Conservation (phyloP, 2,888 invertebrate genomes). For the Drosophila emarginata region DNA sequence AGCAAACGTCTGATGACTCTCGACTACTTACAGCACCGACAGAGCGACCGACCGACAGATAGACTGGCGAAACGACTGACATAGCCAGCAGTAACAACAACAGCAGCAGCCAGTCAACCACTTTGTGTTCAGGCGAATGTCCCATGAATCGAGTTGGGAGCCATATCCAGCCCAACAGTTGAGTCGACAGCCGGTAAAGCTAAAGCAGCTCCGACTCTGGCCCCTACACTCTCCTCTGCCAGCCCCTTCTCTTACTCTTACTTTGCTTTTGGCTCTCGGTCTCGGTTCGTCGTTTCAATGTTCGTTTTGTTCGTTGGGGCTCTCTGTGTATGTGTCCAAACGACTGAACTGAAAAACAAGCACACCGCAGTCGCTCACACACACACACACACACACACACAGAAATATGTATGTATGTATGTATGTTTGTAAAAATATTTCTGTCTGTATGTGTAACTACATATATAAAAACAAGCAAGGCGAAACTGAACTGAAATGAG, state of each 20-base stretch:
- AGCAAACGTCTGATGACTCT: conserved; percentile 17
- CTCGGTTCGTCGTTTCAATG: conserved; percentile 4
- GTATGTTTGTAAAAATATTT: too few relatives aligned
- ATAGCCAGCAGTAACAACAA: conserved; percentile 42
- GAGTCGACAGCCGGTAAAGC: conserved; percentile 25
- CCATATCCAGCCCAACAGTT: conserved; percentile 25
- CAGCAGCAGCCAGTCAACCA: conserved; percentile 39
- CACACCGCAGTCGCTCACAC: conserved; percentile 49
- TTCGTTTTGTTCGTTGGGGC: conserved; percentile 38
- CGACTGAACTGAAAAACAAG: conserved; percentile 58
- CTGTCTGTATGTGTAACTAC: conserved; percentile 24
- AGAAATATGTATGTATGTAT: conserved; percentile 34
- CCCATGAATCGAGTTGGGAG: conserved; percentile 43
- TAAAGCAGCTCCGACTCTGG: conserved; percentile 34
- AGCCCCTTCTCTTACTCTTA: conserved; percentile 5
- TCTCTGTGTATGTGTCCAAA: conserved; percentile 47
- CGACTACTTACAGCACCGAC: conserved; percentile 26
- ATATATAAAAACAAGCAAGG: conserved; percentile 23
- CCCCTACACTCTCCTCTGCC: conserved; percentile 12
- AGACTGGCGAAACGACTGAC: conserved; percentile 9
- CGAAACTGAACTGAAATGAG: conserved; percentile 36
- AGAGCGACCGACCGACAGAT: conserved; percentile 11
- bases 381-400: conserved; percentile 33
- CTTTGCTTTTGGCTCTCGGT: conserved; percentile 10
- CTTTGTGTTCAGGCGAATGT: conserved; percentile 47